Conservation (phyloP, 2,888 invertebrate species). For the Stenodema calcarata region DNA sequence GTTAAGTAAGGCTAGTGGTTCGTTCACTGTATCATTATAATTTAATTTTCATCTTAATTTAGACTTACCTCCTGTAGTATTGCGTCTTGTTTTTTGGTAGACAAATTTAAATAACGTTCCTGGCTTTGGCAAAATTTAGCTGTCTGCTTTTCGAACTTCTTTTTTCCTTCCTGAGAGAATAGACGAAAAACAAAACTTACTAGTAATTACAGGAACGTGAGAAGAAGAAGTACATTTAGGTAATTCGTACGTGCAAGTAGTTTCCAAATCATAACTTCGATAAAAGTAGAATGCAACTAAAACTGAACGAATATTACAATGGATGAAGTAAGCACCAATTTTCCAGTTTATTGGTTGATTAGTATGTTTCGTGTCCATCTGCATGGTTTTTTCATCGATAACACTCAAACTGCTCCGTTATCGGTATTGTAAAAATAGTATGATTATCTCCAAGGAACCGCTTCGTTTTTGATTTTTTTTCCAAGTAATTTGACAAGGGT, state of each 20-base stretch:
- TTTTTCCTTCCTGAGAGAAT: conserved; percentile 80
- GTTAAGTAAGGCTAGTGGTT: no score
- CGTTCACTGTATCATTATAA: no score
- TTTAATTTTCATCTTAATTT: not conserved
- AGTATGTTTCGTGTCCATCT: no score
- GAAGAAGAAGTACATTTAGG: no score
- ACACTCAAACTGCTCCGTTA: no score
- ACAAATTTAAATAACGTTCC: conserved; percentile 91
- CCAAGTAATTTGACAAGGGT: no score
- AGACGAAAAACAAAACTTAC: conserved; percentile 37
- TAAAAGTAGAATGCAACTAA: not conserved
- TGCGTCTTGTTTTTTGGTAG: conserved; percentile 88
- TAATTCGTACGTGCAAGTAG: not conserved
- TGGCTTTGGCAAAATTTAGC: conserved; percentile 96
- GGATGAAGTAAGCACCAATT: not conserved
- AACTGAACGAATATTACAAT: not conserved
- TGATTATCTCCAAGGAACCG: no score
- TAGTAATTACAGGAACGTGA: no score
- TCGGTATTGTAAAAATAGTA: no score
- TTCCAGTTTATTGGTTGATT: no score
- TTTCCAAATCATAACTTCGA: not conserved
- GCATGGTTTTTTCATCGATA: no score
- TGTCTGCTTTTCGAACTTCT: conserved; percentile 98
- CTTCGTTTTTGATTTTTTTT: no score
- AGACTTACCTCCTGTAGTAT: conserved; percentile 85